Conservation (phyloP, 1,140 invertebrate species). For the Watersipora subatra region DNA sequence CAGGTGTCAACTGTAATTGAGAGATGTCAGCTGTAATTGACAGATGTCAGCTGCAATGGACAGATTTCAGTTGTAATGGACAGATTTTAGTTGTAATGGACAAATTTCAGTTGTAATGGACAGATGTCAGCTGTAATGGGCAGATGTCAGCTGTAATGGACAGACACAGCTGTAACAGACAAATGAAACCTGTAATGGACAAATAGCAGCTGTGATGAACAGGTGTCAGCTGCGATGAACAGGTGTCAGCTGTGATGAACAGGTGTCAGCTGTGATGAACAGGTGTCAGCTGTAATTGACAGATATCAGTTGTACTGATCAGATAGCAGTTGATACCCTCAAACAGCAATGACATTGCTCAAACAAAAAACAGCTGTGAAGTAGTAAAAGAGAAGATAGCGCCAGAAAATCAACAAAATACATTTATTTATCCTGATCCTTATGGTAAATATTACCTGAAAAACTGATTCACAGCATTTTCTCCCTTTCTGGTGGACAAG, state of each 20-base stretch:
- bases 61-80: background rate
- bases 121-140: no score
- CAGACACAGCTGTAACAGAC: conserved; percentile 16
- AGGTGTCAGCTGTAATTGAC: no score
- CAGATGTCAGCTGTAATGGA: no score
- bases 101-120: no score
- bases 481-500: conserved; percentile 11
- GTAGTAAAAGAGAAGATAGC: background rate
- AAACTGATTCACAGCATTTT: conserved; percentile 17
- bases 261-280: no score
- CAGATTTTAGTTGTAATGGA: background rate
- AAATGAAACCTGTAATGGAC: no score
- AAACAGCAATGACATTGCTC: background rate
- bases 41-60: no score
- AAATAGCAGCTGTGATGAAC: no score
- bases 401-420: background rate
- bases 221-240: no score
- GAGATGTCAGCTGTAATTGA: background rate
- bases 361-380: background rate
- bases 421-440: background rate
- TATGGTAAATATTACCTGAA: background rate
- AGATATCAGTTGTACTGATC: background rate
- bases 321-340: background rate
- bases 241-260: no score
- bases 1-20: background rate